Evolutionary conservation across 2,888 invertebrate species (phyloP), one percentile per base, ranked within the genome.

Genomic region (Leistus spinibarbis): DNA sequence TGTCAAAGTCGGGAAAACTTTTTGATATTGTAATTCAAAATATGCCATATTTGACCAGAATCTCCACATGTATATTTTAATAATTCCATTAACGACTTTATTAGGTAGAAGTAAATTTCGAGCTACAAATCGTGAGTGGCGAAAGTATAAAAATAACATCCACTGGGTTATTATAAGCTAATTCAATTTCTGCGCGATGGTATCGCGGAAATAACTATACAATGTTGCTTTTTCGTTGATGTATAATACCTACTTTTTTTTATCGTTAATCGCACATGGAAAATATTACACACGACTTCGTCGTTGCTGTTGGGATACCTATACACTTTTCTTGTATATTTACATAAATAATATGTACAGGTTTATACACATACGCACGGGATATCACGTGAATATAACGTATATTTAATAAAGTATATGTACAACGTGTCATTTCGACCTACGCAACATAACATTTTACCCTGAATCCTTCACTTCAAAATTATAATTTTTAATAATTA

Each of bases 341-440:
- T 60, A 17, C 60, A 20, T 60, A 60, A 20, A 10, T 60, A 60
- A 60, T 60, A 60, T 60, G 60, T 60, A 60, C 60, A 60, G 60
- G 60, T 22, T 10, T 40, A 40, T 40, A 40, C n/a, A 40, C 13
- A 60, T 10, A 60, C 7, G 16, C 60, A 60, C 60, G 60, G 20
- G 60, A 60, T 60, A 20, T 19, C 60, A 60, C 3, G 60, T 60
- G 13, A 60, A 60, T 40, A 40, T 60, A 60, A 60, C 60, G 60
- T 60, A 22, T 22, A 22, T 20, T 22, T 22, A 20, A 60, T 60
- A 60, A 60, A 60, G 20, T n/a, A n/a, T n/a, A n/a, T n/a, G n/a
- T n/a, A n/a, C n/a, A n/a, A n/a, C n/a, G n/a, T n/a, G n/a, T n/a
- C n/a, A n/a, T n/a, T n/a, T n/a, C n/a, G n/a, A n/a, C n/a, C n/a